Percentiles rank a stretch among this genome's conserved stretches.
phyloP scores from a whole-genome alignment of 2,113 vertebrate species.

The Protomyctophum bolini region DNA sequence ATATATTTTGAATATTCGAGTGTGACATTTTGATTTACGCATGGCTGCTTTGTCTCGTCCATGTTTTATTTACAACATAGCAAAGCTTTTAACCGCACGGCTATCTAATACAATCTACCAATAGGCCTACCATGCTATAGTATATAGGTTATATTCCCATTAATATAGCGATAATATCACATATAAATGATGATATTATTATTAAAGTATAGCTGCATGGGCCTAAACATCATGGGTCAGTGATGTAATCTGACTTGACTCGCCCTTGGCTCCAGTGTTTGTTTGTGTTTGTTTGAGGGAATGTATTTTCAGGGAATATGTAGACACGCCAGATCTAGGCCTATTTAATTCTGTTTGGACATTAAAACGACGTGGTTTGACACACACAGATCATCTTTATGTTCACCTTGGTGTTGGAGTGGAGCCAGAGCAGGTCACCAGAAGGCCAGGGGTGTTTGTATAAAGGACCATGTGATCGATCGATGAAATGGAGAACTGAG shows the following conservation, averaged over 20 bases:
- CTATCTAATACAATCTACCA: too few species aligned
- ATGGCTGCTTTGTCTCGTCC: too few species aligned
- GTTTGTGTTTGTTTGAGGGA: neutral
- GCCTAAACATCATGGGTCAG: neutral
- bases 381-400: conserved; percentile 40
- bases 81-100: too few species aligned
- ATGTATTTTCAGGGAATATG: neutral
- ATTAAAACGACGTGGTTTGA: conserved; percentile 7
- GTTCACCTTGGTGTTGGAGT: conserved; percentile 17
- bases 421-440: conserved; percentile 58
- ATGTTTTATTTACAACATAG: too few species aligned
- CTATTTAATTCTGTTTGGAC: conserved; percentile 8
- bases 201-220: conserved; percentile 1
- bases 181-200: neutral
- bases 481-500: conserved; percentile 49
- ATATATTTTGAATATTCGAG: neutral
- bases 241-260: conserved; percentile 3
- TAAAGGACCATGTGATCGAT: conserved; percentile 59
- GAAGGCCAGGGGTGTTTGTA: conserved; percentile 66
- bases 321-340: neutral
- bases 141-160: too few species aligned
- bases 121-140: too few species aligned
- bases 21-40: too few species aligned
- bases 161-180: too few species aligned
- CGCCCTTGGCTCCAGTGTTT: neutral